Evolutionary conservation across 1,140 invertebrate genomes (phyloP), one percentile per base, ranked within the genome.

Genomic region (Cydia amplana): DNA sequence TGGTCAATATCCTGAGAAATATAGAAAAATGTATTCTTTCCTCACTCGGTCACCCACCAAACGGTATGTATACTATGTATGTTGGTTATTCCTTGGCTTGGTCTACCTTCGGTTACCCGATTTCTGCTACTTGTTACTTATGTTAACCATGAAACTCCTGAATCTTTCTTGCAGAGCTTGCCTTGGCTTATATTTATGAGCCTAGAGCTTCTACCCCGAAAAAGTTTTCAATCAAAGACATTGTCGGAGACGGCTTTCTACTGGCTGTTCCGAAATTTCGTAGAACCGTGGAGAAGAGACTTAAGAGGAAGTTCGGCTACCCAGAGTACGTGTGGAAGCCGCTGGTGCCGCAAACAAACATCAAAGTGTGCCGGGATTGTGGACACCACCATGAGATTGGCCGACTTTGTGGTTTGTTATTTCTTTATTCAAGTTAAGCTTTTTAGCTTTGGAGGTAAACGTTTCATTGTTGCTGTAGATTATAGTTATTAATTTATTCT

Each of bases 201-300:
- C 77, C 79, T 28, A 81, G 76, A 63, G 28, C 77, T 23, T 6
- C 73, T 0, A 55, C 77, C 36, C 72, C 79, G 20, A 87, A 82
- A 72, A 83, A 87, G 32, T 90, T 91, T 81, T 93, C 93, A 28
- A 65, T 96, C 4, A 95, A 95, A 82, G 94, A 96, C 77, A 87
- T 96, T 14, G 84, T 96, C 18, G 94, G 94, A 4, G 94, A 97
- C 94, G 96, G 95, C n/a, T 94, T 98, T 85, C 82, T 98, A 18
- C 96, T 95, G 94, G 97, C 95, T 76, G 97, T 97, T 2, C 98
- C 97, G 0, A 97, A 96, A 83, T 94, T 94, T 72, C 93, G 97
- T 85, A 92, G 96, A 80, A 95, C 95, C 1, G 75, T 97, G 46
- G 97, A 98, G 85, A 96, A 93, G 88, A 93, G 97, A 75, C 86